These are phyloP conservation scores for Adoxophyes honmai DNA, from an alignment of 1,140 invertebrate genomes.

Conservation along the genomic window DNA sequence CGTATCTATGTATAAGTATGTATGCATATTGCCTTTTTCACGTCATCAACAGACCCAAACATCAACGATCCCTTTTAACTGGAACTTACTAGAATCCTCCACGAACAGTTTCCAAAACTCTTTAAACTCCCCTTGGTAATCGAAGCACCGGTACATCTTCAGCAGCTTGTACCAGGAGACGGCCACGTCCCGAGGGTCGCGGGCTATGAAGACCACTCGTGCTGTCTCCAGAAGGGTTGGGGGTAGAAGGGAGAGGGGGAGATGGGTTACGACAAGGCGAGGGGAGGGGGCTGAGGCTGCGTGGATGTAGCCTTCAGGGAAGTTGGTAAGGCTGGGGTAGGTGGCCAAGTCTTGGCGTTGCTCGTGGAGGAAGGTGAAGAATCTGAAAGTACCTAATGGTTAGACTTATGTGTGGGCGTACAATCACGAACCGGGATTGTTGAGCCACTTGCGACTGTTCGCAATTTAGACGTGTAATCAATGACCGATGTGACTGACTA, in stretches of 20 bases:
- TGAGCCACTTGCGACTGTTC: no score
- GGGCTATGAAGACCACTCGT: conserved; percentile 84
- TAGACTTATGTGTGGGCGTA: no score
- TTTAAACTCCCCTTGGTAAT: conserved; percentile 81
- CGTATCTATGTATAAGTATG: no score
- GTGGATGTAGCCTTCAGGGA: background rate
- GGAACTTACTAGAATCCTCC: conserved; percentile 80
- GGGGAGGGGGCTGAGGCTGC: conserved; percentile 57
- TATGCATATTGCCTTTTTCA: no score
- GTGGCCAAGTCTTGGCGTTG: conserved; percentile 45
- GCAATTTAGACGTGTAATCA: no score
- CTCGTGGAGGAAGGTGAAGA: conserved; percentile 37
- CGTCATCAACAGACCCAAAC: no score
- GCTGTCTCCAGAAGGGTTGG: conserved; percentile 78
- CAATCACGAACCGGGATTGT: no score
- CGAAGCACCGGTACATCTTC: conserved; percentile 76
- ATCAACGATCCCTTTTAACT: no score
- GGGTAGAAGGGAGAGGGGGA: conserved; percentile 76
- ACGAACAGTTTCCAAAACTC: conserved; percentile 85
- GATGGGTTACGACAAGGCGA: conserved; percentile 7
- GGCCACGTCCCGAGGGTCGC: conserved; percentile 89
- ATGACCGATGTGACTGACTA: no score
- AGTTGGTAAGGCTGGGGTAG: background rate
- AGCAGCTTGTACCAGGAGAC: conserved; percentile 87
- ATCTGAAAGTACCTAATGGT: no score